These are phyloP conservation scores for Arremon aurantiirostris DNA, from an alignment of 2,797 vertebrate genomes.

Conservation along the genomic window DNA sequence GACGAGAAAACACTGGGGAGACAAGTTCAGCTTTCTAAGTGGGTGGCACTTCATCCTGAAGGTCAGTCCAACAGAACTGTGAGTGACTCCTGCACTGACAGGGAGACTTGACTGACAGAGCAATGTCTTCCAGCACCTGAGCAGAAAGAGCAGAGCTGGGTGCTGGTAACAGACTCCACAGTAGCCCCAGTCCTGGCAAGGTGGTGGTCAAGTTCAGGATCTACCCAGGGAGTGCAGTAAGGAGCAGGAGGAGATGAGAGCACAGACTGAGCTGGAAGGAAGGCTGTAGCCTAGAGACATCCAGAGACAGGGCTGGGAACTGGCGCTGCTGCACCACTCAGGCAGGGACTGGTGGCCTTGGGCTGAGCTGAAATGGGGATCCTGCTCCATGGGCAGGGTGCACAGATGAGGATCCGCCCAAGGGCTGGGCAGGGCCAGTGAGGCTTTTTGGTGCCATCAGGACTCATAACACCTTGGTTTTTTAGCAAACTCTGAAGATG, in stretches of 20 bases:
- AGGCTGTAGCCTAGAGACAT: background rate
- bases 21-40: background rate
- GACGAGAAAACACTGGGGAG: background rate
- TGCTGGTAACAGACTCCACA: background rate
- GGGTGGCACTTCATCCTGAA: background rate
- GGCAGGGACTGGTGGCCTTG: background rate
- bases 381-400: background rate
- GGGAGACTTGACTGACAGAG: background rate
- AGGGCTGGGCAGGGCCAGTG: background rate
- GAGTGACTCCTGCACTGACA: background rate
- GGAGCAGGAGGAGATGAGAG: background rate
- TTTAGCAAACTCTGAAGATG: background rate
- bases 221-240: background rate
- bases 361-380: background rate
- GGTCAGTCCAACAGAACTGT: background rate
- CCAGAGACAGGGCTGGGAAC: background rate
- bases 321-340: background rate
- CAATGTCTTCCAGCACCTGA: background rate
- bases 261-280: background rate
- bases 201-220: background rate
- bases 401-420: fast-evolving
- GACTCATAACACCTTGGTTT: background rate
- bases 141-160: background rate
- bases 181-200: background rate
- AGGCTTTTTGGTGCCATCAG: background rate